Evolutionary conservation across 2,888 invertebrate species (phyloP), one percentile per base, ranked within the genome.

Genomic region (Epiblema foenella): DNA sequence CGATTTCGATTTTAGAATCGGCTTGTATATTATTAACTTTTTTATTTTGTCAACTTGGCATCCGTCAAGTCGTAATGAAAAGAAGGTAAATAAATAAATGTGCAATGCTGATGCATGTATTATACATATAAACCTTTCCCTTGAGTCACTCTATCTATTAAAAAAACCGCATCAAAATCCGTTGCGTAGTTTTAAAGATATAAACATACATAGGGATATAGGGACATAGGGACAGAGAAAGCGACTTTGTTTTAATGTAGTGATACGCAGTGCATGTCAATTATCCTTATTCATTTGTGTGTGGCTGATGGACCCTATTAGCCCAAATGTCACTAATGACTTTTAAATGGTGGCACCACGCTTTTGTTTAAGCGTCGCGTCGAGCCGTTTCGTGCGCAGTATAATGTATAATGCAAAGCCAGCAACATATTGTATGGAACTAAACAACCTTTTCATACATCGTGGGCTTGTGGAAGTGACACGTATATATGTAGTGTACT

Each of bases 311-410:
- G 66, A 17, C 33, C 2, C 71, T 67, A 71, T 71, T 67, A 67
- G 71, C 56, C 71, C 56, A 67, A 71, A 71, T 24, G 56, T 15
- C 49, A 29, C 71, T 71, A 67, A 71, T 49, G 71, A 56, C 18
- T 67, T 71, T 71, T 62, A 71, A 71, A 71, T 62, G n/a, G n/a
- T 56, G 56, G 24, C 33, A 33, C 42, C 39, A 64, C 42, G 17
- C 15, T 60, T 49, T 66, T 65, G 69, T 65, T 64, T 65, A 65
- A 52, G 24, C 7, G 12, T n/a, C 29, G 24, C 7, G 12, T n/a
- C 29, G 52, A 20, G 20, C 3, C 5, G 46, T 46, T 33, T 8
- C 33, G 33, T 5, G 29, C 2, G 29, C 46, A 42, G 39, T 20
- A 58, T 20, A 51, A 20, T n/a, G 24, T 24, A 24, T 24, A 24